These are phyloP conservation scores for Fissipunctia ypsillon DNA, from an alignment of 2,888 invertebrate species.

Conservation along the genomic window DNA sequence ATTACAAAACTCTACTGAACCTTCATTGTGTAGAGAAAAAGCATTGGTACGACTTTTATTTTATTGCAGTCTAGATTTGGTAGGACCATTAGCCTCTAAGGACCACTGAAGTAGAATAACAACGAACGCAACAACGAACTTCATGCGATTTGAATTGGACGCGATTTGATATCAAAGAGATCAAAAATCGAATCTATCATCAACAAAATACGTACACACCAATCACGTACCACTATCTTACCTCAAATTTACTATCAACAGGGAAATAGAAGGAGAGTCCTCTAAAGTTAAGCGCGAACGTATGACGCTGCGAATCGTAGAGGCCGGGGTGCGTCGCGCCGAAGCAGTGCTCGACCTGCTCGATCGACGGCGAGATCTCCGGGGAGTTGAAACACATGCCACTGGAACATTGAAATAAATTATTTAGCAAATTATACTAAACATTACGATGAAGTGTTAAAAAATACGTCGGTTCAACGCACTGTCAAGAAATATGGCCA, in stretches of 20 bases:
- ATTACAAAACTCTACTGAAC: no score
- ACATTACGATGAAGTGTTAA: no score
- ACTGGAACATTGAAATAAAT: conserved; percentile 81
- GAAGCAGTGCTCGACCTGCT: conserved; percentile 99
- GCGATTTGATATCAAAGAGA: no score
- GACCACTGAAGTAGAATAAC: no score
- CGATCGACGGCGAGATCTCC: conserved; percentile 98
- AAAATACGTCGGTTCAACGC: neutral
- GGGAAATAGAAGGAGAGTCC: conserved; percentile 99
- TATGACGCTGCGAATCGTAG: conserved; percentile 98
- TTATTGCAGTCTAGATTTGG: no score
- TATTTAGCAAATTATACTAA: neutral
- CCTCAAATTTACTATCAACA: conserved; percentile 96
- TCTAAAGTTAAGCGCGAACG: conserved; percentile 98
- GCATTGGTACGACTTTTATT: no score
- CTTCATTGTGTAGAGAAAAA: no score
- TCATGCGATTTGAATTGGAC: no score
- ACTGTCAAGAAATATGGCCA: neutral
- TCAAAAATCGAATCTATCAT: no score
- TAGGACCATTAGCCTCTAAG: no score
- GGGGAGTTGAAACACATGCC: conserved; percentile 97
- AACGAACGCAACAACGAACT: no score
- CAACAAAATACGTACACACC: no score
- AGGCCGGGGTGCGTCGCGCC: conserved; percentile 99
- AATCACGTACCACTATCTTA: conserved; percentile 62